Base-by-base conservation (phyloP, 2,888 invertebrate species). In the Cosmia pyralina region DNA sequence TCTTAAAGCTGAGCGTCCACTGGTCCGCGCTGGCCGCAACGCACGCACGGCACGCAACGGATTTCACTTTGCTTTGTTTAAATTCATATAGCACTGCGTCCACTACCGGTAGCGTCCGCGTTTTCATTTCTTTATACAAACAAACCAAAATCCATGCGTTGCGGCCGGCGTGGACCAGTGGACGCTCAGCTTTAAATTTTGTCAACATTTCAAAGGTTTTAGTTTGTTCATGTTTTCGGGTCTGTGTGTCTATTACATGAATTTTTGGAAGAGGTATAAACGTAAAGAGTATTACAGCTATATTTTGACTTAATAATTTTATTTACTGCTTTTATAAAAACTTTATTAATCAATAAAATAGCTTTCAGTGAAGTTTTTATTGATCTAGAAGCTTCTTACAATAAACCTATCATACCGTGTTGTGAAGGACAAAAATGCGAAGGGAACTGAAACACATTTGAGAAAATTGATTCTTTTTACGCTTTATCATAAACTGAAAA, bases 401-500 rank as follows among this genome's bases (percentile, higher is more conserved):
- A n/a, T 1, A 28, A 52, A 46, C 19, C 8, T 46, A 50, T 17
- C n/a, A n/a, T 41, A 22, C 13, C 38, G 11, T 22, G 7, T n/a
- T 52, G 22, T 19, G 17, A 17, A 52, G 1, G 2, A 34, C 8
- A 41, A 6, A 69, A 44, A 19, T 50, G 13, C 22, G 46, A 59
- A 53, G 5, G 34, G 7, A 75, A 63, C 13, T 59, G 28, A 75
- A 46, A 22, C 38, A 10, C 15, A 72, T 63, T 79, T 22, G 10
- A 34, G 52, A 34, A 81, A 75, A 81, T 80, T 48, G 28, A 53
- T 81, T 59, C 17, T 44, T 41, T 80, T 79, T 60, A 79, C 13
- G 44, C 41, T 58, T 41, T 4, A 74, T 48, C 81, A 59, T 75
- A 81, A 81, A 64, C 46, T 58, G 50, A 53, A 74, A 74, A 64